Percentiles rank a stretch among this genome's conserved stretches.
Evolutionary conservation across 2,113 vertebrate species (phyloP).

Genomic region (Australoheros scitulus): DNA sequence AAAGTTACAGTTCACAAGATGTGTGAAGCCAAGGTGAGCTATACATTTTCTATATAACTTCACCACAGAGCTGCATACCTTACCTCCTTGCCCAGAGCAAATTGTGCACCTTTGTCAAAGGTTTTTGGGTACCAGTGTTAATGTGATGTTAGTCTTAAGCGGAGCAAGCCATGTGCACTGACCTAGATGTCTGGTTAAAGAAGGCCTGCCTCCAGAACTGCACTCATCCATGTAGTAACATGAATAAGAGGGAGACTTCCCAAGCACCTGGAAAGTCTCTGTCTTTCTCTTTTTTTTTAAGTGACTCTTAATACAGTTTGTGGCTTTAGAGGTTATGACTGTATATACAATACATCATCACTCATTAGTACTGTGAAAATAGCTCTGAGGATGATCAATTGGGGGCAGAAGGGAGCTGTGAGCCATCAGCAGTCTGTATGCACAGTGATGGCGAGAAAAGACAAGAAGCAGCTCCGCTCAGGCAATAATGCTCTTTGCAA

Average conservation of each 20-base stretch:
- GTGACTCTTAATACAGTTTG: neutral
- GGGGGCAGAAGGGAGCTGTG: slow-evolving; percentile 6
- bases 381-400: neutral
- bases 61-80: neutral
- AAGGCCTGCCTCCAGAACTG: slow-evolving; percentile 32
- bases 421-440: neutral
- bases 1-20: slow-evolving; percentile 64
- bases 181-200: slow-evolving; percentile 65
- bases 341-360: neutral
- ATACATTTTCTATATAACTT: neutral
- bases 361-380: neutral
- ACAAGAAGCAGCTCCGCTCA: neutral
- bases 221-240: slow-evolving; percentile 52
- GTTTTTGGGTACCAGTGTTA: neutral
- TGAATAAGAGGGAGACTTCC: neutral
- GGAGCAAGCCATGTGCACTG: slow-evolving; percentile 58
- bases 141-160: slow-evolving; percentile 41
- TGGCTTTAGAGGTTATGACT: slow-evolving; percentile 1
- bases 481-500: neutral
- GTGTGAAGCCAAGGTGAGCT: slow-evolving; percentile 69
- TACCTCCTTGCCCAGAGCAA: neutral
- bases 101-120: slow-evolving; percentile 13
- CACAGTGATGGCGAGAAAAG: neutral
- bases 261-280: neutral
- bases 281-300: neutral